These are phyloP conservation scores for Diorhabda carinulata DNA, from an alignment of 1,140 invertebrate genomes.

Conservation along the genomic window DNA sequence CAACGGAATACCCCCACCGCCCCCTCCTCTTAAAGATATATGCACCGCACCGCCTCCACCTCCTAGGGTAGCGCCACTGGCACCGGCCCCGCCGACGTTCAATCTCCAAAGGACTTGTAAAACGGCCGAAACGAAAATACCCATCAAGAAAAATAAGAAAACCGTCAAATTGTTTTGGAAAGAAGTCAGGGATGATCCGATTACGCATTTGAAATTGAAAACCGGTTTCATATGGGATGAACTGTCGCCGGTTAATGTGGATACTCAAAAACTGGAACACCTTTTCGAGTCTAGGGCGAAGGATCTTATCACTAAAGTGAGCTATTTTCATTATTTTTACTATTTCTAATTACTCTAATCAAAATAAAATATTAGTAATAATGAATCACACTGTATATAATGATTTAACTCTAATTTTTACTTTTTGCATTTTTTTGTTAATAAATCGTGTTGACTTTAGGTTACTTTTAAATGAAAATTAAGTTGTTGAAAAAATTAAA, in stretches of 20 bases:
- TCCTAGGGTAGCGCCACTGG: conserved; percentile 42
- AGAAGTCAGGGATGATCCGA: conserved; percentile 82
- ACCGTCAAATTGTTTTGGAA: conserved; percentile 99
- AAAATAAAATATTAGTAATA: too few species aligned
- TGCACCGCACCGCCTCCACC: conserved; percentile 47
- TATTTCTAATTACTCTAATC: too few species aligned
- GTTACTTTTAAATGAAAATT: too few species aligned
- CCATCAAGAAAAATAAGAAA: conserved; percentile 86
- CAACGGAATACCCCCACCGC: conserved; percentile 67
- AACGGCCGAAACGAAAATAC: conserved; percentile 46
- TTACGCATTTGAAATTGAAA: conserved; percentile 63
- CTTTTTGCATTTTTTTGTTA: too few species aligned
- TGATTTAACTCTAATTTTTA: too few species aligned
- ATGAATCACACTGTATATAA: too few species aligned
- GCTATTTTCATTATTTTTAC: conserved; percentile 5
- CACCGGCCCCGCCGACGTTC: conserved; percentile 36
- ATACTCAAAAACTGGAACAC: conserved; percentile 92
- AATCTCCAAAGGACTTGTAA: conserved; percentile 48
- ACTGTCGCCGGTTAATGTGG: conserved; percentile 75
- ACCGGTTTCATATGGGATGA: conserved; percentile 93
- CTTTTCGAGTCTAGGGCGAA: conserved; percentile 95
- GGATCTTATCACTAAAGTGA: conserved; percentile 90
- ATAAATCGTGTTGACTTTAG: too few species aligned
- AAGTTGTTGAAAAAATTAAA: too few species aligned
- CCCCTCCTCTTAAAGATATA: conserved; percentile 57